Conservation (phyloP, 2,113 vertebrate genomes). For the Pontoporia blainvillei region DNA sequence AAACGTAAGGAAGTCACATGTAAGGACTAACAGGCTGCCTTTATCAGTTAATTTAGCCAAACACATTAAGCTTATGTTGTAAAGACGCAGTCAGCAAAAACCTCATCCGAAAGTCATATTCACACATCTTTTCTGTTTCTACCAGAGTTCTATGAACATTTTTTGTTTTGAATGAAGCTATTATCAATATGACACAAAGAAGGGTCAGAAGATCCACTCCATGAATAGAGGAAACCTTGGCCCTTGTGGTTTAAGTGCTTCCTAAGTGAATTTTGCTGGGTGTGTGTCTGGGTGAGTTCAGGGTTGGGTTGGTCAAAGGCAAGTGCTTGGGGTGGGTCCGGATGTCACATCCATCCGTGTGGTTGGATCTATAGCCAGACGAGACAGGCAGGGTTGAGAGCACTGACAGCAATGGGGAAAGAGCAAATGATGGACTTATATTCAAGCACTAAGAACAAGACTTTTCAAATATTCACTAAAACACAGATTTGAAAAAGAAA, state of each 20-base stretch:
- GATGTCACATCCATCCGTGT: neutral
- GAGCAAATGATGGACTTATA: neutral
- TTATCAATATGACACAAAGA: neutral
- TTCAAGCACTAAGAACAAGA: neutral
- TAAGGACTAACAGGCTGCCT: neutral
- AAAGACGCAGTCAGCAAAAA: slow-evolving; percentile 35
- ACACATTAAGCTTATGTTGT: neutral
- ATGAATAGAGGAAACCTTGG: neutral
- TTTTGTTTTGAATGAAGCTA: slow-evolving; percentile 13
- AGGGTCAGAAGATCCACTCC: neutral
- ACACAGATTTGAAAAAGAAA: neutral
- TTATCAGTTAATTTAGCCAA: slow-evolving; percentile 1
- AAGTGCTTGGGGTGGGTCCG: neutral
- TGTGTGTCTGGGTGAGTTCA: neutral
- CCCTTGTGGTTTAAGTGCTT: neutral
- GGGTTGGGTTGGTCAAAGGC: neutral
- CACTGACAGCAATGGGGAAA: neutral
- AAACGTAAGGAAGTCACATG: neutral
- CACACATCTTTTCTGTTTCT: slow-evolving; percentile 21
- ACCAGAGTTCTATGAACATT: neutral
- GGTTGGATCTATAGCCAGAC: neutral
- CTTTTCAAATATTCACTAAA: neutral
- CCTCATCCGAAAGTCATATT: neutral
- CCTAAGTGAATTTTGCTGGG: neutral
- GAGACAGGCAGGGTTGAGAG: neutral